Evolutionary conservation across 2,113 vertebrate genomes (phyloP).

Genomic region (Brachionichthys hirsutus): DNA sequence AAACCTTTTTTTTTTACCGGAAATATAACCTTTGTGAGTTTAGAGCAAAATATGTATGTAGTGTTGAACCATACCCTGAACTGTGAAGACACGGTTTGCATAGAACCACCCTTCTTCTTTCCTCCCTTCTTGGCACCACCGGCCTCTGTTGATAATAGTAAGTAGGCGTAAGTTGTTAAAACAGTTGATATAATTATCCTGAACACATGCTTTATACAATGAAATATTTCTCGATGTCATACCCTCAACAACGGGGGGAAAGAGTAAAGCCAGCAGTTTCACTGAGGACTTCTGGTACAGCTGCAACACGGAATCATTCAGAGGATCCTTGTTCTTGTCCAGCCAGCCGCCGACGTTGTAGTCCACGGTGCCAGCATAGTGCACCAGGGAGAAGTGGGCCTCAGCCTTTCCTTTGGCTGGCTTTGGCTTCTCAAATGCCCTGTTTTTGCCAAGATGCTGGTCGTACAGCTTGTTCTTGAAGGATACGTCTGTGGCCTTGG

Average conservation of each 20-base stretch:
- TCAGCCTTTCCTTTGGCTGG: constrained; percentile 83
- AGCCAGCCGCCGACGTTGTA: constrained; percentile 79
- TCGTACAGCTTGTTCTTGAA: constrained; percentile 73
- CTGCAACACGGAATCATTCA: constrained; percentile 70
- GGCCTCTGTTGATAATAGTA: not conserved
- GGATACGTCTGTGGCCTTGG: constrained; percentile 70
- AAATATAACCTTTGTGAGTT: too few species aligned
- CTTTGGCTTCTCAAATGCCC: constrained; percentile 85
- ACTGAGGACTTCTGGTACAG: constrained; percentile 70
- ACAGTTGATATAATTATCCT: not conserved
- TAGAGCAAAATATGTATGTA: too few species aligned
- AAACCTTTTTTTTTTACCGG: too few species aligned
- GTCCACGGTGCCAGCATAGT: constrained; percentile 88
- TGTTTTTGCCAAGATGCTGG: constrained; percentile 67
- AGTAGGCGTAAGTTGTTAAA: not conserved
- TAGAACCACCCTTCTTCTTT: constrained; percentile 70
- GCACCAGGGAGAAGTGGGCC: constrained; percentile 86
- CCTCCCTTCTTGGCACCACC: constrained; percentile 51
- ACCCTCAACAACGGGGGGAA: constrained; percentile 60
- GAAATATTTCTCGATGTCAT: not conserved
- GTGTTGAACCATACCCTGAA: constrained; percentile 50
- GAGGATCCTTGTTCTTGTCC: constrained; percentile 71
- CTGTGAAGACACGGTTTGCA: constrained; percentile 70
- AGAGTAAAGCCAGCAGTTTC: constrained; percentile 57
- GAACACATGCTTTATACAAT: not conserved